phyloP scores from a whole-genome alignment of 2,113 vertebrate species.

The Fukomys damarensis region DNA sequence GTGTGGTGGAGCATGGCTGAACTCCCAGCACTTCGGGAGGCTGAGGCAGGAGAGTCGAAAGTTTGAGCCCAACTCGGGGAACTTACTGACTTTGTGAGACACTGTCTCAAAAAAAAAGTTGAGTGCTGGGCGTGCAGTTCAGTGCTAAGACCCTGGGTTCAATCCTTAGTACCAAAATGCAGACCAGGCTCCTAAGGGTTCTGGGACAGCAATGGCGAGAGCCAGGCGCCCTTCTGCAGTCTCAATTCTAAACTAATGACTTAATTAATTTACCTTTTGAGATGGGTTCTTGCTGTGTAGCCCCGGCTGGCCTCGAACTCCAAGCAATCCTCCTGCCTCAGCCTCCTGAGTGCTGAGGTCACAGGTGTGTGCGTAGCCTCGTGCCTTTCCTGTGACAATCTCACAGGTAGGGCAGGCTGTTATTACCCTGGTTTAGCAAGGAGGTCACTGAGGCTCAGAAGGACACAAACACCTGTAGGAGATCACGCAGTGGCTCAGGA shows the following conservation, averaged over 20 bases:
- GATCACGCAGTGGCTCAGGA: background rate
- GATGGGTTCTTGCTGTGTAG: background rate
- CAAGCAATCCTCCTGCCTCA: background rate
- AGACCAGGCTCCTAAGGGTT: too few relatives aligned
- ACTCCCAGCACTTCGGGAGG: background rate
- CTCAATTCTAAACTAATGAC: background rate
- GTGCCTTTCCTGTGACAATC: fast-evolving
- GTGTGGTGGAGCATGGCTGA: background rate
- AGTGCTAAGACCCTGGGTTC: background rate
- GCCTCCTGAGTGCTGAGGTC: background rate
- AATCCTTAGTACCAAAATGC: too few relatives aligned
- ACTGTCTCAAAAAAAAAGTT: background rate
- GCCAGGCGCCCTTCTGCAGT: background rate
- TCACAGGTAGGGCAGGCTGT: fast-evolving
- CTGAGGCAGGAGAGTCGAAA: background rate
- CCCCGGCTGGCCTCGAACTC: background rate
- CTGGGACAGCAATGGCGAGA: background rate
- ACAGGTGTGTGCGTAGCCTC: background rate
- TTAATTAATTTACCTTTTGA: background rate
- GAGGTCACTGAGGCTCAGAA: background rate
- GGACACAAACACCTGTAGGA: background rate
- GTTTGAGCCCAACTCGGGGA: background rate
- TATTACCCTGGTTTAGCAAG: background rate
- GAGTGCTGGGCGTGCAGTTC: background rate
- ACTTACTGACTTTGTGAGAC: background rate